Conservation (phyloP, 2,113 vertebrate genomes). For the Martes martes region DNA sequence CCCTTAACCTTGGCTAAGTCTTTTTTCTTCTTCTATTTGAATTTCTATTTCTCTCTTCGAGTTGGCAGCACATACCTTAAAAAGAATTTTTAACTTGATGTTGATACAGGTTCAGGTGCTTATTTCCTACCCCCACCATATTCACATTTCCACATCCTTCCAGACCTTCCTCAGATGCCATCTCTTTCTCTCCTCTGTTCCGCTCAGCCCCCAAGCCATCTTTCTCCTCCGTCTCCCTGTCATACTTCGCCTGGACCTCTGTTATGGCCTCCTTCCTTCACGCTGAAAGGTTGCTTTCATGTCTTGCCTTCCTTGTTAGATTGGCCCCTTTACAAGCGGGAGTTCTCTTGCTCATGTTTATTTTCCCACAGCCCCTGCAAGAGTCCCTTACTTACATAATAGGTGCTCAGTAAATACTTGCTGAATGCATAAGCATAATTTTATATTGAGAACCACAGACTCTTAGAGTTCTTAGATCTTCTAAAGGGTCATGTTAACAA, state of each 20-base stretch:
- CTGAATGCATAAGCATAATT: not conserved
- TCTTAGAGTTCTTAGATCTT: not conserved
- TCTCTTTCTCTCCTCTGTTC: not conserved
- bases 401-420: not conserved
- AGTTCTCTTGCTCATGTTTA: not conserved
- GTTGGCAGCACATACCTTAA: not conserved
- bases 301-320: not conserved
- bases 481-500: not conserved
- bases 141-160: not conserved
- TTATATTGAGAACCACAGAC: not conserved
- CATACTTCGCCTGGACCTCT: accelerated
- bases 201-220: no score
- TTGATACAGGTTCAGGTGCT: not conserved
- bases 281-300: no score
- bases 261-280: not conserved
- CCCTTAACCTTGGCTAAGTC: not conserved
- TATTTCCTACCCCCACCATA: not conserved
- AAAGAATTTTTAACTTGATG: not conserved
- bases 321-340: no score
- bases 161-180: not conserved
- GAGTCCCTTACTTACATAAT: not conserved
- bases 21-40: not conserved
- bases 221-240: not conserved
- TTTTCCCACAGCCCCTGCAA: not conserved
- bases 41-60: not conserved